These are phyloP conservation scores for Champsocephalus gunnari DNA, from an alignment of 2,797 vertebrate genomes.

Conservation along the genomic window DNA sequence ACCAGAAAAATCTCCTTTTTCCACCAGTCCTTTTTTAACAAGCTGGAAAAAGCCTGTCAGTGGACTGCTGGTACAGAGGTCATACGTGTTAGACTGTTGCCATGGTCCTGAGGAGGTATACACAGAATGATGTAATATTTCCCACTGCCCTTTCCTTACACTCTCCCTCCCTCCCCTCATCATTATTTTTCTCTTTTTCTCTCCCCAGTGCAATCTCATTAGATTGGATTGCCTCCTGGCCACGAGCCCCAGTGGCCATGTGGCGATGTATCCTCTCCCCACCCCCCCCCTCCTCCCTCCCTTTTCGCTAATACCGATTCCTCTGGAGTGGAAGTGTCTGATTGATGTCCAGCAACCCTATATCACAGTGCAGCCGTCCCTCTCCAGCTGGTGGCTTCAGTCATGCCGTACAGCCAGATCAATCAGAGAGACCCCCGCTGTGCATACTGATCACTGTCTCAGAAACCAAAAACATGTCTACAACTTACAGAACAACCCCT, in stretches of 20 bases:
- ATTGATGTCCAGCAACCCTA: conserved; percentile 86
- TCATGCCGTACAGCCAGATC: conserved; percentile 79
- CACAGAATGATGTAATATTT: conserved; percentile 77
- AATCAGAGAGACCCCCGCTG: conserved; percentile 77
- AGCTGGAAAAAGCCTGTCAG: conserved; percentile 65
- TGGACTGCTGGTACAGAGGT: conserved; percentile 54
- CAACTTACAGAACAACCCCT: conserved; percentile 50
- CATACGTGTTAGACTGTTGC: conserved; percentile 64
- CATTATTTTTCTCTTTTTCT: conserved; percentile 66
- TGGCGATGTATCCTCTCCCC: conserved; percentile 62
- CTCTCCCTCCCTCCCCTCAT: conserved; percentile 43
- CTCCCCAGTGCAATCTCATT: conserved; percentile 77
- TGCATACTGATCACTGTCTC: conserved; percentile 75
- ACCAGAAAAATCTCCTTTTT: conserved; percentile 64
- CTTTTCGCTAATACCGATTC: conserved; percentile 58
- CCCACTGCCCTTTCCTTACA: conserved; percentile 35
- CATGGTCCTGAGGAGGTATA: conserved; percentile 69
- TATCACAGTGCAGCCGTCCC: conserved; percentile 79
- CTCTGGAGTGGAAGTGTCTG: conserved; percentile 78
- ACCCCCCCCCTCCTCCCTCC: conserved; percentile 14
- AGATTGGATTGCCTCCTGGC: conserved; percentile 79
- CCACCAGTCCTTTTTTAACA: conserved; percentile 54
- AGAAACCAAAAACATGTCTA: conserved; percentile 62
- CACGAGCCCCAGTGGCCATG: conserved; percentile 76
- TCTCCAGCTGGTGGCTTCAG: conserved; percentile 85